A percentile compares a stretch with the other conserved stretches of the same genome.
Conservation (phyloP, 2,797 vertebrate species). For the Xyrichtys novacula region DNA sequence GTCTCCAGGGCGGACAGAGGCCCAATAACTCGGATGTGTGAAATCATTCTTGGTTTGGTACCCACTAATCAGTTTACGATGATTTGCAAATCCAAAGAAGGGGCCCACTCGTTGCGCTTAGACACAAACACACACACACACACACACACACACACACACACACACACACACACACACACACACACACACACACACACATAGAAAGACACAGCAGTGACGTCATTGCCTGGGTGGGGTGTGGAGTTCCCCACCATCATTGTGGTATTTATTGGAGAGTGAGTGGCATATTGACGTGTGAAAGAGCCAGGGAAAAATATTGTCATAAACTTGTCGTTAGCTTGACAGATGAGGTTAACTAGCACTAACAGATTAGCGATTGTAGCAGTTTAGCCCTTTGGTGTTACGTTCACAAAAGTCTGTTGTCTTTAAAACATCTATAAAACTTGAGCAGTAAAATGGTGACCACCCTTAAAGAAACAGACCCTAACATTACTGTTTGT, state of each 20-base stretch:
- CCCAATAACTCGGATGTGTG: conserved; percentile 63
- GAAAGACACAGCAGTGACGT: conserved; percentile 44
- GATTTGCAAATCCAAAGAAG: conserved; percentile 74
- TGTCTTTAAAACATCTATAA: conserved; percentile 11
- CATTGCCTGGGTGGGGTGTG: conserved; percentile 67
- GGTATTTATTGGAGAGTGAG: conserved; percentile 78
- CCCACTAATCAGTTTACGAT: conserved; percentile 68
- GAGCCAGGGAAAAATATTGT: conserved; percentile 64
- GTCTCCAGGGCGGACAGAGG: conserved; percentile 52
- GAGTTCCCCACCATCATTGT: conserved; percentile 73
- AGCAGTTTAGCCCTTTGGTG: conserved; percentile 7
- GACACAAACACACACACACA: conserved; percentile 3
- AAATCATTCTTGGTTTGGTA: conserved; percentile 68
- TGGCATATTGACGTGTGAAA: conserved; percentile 67
- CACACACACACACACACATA: conserved; percentile 26
- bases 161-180: conserved; percentile 6
- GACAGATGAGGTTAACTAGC: conserved; percentile 35
- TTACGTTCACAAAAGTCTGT: neutral
- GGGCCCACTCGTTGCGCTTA: conserved; percentile 34
- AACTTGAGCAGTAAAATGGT: conserved; percentile 7
- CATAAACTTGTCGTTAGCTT: conserved; percentile 59
- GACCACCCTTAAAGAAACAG: conserved; percentile 23
- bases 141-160: conserved; percentile 11
- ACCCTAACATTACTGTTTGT: conserved; percentile 51
- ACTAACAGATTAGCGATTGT: no score